Evolutionary conservation across 2,888 invertebrate species (phyloP), one percentile per base, ranked within the genome.

Genomic region (Troglohyphantes excavatus): DNA sequence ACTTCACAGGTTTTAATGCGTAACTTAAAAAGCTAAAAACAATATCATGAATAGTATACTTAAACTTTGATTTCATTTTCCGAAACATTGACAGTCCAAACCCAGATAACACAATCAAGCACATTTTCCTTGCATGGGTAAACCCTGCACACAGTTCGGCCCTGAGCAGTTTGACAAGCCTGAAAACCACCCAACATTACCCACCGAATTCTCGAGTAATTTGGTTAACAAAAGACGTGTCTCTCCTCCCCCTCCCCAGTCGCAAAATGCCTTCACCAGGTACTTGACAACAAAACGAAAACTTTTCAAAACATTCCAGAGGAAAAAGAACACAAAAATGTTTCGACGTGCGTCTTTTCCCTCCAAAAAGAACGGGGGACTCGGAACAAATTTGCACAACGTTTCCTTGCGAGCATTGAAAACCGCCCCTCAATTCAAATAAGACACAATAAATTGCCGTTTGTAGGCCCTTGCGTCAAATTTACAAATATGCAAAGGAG

Each of bases 221-320:
- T 78, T 78, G 63, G 33, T 63, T 78, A 78, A 78, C 65, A 78
- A 78, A 78, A 63, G 75, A 23, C 39, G 27, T 2, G 17, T 7
- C 46, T 46, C 11, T 7, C 23, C 65, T 21, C 23, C 6, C 61
- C n/a, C 29, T 61, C 33, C 29, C 17, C 29, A 75, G 59, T 43
- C 63, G 17, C 6, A n/a, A 33, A 61, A 78, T 33, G n/a, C 23
- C 63, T 33, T 78, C 76, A 78, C 21, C 33, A 46, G 59, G 59
- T 59, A 75, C 26, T 65, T 63, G 19, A 26, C 23, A 61, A 76
- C 27, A 63, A 17, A 17, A 7, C 39, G 68, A 0, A 27, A 29
- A 68, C 26, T n/a, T 19, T 29, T 29, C 26, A 3, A 7, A 26
- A 13, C 65, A 19, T 29, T n/a, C n/a, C 17, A 68, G 33, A 29